These are phyloP conservation scores for Solenopsis invicta DNA, from an alignment of 1,140 invertebrate genomes.

Conservation along the genomic window DNA sequence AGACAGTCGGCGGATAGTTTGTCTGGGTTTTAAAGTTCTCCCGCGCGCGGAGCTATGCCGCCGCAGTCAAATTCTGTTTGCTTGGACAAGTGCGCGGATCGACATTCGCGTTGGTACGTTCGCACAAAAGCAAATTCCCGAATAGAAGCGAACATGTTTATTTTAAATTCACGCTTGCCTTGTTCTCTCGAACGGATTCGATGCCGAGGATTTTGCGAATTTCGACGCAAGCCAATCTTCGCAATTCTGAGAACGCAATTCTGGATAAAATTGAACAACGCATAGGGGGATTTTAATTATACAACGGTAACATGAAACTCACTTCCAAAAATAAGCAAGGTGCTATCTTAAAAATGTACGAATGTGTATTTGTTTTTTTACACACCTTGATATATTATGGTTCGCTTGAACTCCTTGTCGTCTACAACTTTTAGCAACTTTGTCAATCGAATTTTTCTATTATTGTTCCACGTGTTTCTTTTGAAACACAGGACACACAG, in stretches of 20 bases:
- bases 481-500: background rate
- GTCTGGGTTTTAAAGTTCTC: conserved; percentile 56
- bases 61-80: conserved; percentile 64
- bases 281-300: background rate
- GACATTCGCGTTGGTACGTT: conserved; percentile 39
- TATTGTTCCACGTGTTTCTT: background rate
- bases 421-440: background rate
- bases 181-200: conserved; percentile 33
- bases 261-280: background rate
- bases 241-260: background rate
- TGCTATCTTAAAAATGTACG: background rate
- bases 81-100: conserved; percentile 56
- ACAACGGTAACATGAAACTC: background rate
- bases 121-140: conserved; percentile 46
- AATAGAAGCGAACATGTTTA: conserved; percentile 49
- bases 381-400: background rate
- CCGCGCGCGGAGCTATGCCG: conserved; percentile 2
- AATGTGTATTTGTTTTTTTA: background rate
- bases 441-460: background rate
- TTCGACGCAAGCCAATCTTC: background rate
- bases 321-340: background rate
- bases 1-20: conserved; percentile 58
- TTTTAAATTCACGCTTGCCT: conserved; percentile 58
- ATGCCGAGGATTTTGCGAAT: conserved; percentile 10
- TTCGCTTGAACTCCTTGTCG: background rate